These are phyloP conservation scores for Rhizomys pruinosus DNA, from an alignment of 2,113 vertebrate species.

Conservation along the genomic window DNA sequence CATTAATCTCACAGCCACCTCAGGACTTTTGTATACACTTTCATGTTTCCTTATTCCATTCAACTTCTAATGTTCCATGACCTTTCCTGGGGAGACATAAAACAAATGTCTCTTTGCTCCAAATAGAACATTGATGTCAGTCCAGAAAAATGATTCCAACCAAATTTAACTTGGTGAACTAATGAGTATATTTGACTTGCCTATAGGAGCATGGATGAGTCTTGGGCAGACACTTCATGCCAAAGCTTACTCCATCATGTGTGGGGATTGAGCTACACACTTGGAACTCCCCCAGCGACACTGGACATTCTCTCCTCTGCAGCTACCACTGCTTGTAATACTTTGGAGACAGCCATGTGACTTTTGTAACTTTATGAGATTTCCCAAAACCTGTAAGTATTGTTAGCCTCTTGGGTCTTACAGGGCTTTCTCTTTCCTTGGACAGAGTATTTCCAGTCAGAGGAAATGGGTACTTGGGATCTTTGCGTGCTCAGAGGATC, in stretches of 20 bases:
- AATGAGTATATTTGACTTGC: neutral
- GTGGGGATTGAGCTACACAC: neutral
- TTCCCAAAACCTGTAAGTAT: neutral
- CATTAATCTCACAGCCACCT: neutral
- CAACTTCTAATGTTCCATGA: neutral
- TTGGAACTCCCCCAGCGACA: neutral
- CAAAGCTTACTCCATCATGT: neutral
- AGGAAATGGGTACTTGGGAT: neutral
- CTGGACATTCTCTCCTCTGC: neutral
- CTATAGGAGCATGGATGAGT: neutral
- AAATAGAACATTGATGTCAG: neutral
- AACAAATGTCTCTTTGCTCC: neutral
- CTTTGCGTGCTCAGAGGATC: neutral
- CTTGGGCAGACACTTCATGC: too few species aligned
- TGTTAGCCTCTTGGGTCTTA: neutral
- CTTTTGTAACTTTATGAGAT: neutral
- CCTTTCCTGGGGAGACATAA: neutral
- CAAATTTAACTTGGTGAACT: neutral
- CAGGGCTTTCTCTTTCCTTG: neutral
- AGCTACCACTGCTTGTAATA: too few species aligned
- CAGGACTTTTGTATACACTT: neutral
- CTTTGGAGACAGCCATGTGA: neutral
- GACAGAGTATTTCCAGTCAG: neutral
- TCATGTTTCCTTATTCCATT: neutral
- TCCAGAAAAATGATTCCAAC: neutral